Percentiles rank a stretch among this genome's conserved stretches.
Conservation (phyloP, 2,888 invertebrate genomes). For the Timema podura region DNA sequence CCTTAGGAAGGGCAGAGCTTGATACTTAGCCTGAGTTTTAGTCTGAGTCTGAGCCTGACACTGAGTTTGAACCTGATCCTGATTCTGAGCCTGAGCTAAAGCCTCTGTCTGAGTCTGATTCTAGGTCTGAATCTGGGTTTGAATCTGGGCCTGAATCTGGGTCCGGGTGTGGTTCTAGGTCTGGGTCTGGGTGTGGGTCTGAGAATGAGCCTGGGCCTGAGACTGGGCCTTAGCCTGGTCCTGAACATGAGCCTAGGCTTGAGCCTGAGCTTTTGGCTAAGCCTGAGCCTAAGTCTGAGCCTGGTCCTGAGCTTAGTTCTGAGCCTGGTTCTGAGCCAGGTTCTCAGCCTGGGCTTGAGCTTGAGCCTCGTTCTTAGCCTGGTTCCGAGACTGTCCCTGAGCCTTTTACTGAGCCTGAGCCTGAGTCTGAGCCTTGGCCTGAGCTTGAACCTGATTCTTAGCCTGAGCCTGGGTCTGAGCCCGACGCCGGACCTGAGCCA, state of each 20-base stretch:
- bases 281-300: too few species aligned
- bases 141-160: slow-evolving; percentile 12
- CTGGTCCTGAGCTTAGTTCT: too few species aligned
- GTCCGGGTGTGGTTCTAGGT: not conserved
- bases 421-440: slow-evolving; percentile 9
- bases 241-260: slow-evolving; percentile 8
- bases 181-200: slow-evolving; percentile 1
- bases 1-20: too few species aligned
- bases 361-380: not conserved
- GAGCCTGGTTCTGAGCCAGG: too few species aligned
- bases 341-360: not conserved
- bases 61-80: too few species aligned
- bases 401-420: too few species aligned
- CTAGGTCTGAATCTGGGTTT: not conserved
- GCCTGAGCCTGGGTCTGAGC: slow-evolving; percentile 9
- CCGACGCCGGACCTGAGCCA: too few species aligned
- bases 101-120: not conserved
- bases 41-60: too few species aligned
- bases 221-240: slow-evolving; percentile 15
- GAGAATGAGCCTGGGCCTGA: slow-evolving; percentile 14
- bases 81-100: too few species aligned
- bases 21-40: too few species aligned
- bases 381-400: slow-evolving; percentile 7
- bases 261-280: too few species aligned
- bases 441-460: too few species aligned